A percentile compares a stretch with the other conserved stretches of the same genome.
Evolutionary conservation across 2,888 invertebrate genomes (phyloP).

Genomic region (Macrophya alboannulata): DNA sequence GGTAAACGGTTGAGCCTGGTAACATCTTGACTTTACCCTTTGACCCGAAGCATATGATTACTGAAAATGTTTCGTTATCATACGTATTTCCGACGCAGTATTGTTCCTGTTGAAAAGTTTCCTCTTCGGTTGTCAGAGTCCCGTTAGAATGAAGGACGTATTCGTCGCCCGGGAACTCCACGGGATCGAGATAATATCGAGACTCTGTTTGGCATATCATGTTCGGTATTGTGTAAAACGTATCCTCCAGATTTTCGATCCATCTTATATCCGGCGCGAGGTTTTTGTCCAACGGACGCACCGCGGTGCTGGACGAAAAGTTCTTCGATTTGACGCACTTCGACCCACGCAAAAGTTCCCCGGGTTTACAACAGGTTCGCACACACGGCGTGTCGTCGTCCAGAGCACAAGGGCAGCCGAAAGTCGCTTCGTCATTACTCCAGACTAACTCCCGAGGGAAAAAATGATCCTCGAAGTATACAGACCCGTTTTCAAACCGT

Average conservation of each 20-base stretch:
- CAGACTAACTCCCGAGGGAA: conserved; percentile 59
- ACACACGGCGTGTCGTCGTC: conserved; percentile 59
- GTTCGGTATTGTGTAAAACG: conserved; percentile 67
- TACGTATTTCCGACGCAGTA: conserved; percentile 62
- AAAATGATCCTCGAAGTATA: conserved; percentile 10
- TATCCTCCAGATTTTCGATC: conserved; percentile 56
- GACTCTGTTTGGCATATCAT: conserved; percentile 62
- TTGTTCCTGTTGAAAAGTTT: conserved; percentile 23
- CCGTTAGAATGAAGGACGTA: conserved; percentile 71
- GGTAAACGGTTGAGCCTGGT: conserved; percentile 61
- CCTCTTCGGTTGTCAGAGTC: conserved; percentile 58
- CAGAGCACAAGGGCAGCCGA: conserved; percentile 61
- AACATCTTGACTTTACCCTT: background rate
- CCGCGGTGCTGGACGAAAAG: background rate
- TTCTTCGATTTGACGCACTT: conserved; percentile 39
- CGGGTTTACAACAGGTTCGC: conserved; percentile 64
- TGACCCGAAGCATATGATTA: conserved; percentile 57
- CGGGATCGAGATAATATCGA: conserved; percentile 66
- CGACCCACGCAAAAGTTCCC: conserved; percentile 57
- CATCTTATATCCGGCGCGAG: conserved; percentile 58
- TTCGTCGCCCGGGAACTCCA: conserved; percentile 62
- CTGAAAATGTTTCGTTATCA: conserved; percentile 38
- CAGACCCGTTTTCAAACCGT: conserved; percentile 39
- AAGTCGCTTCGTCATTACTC: conserved; percentile 42
- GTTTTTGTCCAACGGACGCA: conserved; percentile 55